Conservation (phyloP, 2,113 vertebrate species). For the Alces alces region DNA sequence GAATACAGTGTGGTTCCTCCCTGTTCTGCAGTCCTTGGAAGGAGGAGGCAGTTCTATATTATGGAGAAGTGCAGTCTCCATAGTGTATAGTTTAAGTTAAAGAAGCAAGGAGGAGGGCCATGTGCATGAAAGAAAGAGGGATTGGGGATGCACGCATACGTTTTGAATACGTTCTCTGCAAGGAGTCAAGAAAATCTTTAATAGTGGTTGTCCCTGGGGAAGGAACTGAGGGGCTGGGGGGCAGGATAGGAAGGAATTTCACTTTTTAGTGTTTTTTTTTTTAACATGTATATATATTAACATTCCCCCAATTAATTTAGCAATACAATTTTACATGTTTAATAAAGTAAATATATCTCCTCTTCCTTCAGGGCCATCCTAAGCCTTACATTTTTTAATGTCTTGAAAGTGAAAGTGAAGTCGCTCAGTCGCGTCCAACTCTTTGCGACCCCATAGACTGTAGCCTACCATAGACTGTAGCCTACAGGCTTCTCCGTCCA, state of each 20-base stretch:
- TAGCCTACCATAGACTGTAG: too few relatives aligned
- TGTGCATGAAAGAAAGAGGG: background rate
- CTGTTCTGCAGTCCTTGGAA: background rate
- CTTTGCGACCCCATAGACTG: too few relatives aligned
- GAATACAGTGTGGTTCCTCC: background rate
- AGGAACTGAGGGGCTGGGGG: background rate
- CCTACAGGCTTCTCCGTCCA: too few relatives aligned
- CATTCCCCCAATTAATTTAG: background rate
- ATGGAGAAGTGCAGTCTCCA: background rate
- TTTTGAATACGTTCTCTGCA: background rate
- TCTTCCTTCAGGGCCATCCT: background rate
- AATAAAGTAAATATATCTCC: background rate
- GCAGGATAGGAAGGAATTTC: background rate
- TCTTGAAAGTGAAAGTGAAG: background rate
- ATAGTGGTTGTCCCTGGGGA: background rate
- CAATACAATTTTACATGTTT: background rate
- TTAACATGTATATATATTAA: background rate
- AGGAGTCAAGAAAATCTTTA: background rate
- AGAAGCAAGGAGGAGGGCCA: background rate
- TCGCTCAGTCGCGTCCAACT: too few relatives aligned
- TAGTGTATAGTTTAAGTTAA: background rate
- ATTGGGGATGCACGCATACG: accelerated
- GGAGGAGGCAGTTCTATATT: background rate
- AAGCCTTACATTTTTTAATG: background rate
- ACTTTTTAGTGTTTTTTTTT: background rate